phyloP scores from a whole-genome alignment of 2,888 invertebrate species.

The Ectemnius cavifrons region DNA sequence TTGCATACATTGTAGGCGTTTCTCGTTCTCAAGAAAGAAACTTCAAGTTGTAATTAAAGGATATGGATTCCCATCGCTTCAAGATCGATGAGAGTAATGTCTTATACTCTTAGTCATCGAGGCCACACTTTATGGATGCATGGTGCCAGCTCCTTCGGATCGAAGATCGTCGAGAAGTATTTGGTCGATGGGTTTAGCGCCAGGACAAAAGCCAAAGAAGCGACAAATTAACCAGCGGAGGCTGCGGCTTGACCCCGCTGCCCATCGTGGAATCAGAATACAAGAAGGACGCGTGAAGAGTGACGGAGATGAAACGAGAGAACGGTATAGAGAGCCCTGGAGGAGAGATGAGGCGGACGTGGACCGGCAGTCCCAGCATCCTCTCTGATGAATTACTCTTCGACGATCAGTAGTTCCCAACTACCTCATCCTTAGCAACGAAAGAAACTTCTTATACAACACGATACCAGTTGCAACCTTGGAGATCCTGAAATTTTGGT shows the following conservation, averaged over 20 bases:
- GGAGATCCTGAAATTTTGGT: no score
- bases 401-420: conserved; percentile 69
- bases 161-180: conserved; percentile 15
- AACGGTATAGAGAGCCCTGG: conserved; percentile 57
- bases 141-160: conserved; percentile 26
- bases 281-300: conserved; percentile 46
- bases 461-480: no score
- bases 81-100: no score
- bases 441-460: no score
- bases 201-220: conserved; percentile 63
- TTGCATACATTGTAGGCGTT: no score
- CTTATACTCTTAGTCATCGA: conserved; percentile 28
- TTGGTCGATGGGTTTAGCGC: conserved; percentile 50
- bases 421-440: conserved; percentile 34
- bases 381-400: conserved; percentile 69
- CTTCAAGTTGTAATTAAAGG: no score
- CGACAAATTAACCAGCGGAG: conserved; percentile 68
- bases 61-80: no score
- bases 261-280: conserved; percentile 63
- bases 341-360: conserved; percentile 52
- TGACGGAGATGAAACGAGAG: conserved; percentile 54
- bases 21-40: no score
- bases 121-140: conserved; percentile 17
- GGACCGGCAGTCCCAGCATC: conserved; percentile 73
- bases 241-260: conserved; percentile 71